phyloP scores from a whole-genome alignment of 2,888 invertebrate genomes.

The Diarsia rubi region DNA sequence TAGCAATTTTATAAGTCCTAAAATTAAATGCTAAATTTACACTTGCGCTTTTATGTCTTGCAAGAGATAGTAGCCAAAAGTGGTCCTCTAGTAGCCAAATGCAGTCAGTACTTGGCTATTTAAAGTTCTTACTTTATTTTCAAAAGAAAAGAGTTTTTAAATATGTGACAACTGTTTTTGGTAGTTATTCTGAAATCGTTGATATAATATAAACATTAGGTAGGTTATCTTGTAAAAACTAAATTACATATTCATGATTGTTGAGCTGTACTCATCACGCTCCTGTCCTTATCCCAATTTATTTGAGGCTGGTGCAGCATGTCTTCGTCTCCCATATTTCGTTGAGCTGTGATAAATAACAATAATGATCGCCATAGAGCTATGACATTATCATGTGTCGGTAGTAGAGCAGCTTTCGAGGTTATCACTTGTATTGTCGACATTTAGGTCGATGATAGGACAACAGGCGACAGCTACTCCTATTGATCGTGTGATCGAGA shows the following conservation, averaged over 20 bases:
- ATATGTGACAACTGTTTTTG: neutral
- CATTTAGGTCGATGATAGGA: conserved; percentile 61
- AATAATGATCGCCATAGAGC: conserved; percentile 22
- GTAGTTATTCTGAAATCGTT: neutral
- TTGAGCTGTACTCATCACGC: neutral
- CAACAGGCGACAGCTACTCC: conserved; percentile 65
- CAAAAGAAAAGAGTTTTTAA: neutral
- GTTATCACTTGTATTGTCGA: conserved; percentile 55
- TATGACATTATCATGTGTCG: conserved; percentile 41
- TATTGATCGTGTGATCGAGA: conserved; percentile 60
- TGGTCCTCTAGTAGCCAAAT: too few species aligned
- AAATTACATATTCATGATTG: neutral
- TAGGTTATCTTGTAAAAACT: neutral
- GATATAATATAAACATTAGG: neutral
- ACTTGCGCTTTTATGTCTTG: conserved; percentile 13
- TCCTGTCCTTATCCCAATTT: neutral
- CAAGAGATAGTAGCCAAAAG: too few species aligned
- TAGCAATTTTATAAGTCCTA: conserved; percentile 57
- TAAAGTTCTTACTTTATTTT: neutral
- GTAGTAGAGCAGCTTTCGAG: conserved; percentile 54
- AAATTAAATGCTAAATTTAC: conserved; percentile 22
- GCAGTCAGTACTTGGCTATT: conserved; percentile 13
- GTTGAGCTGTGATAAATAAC: conserved; percentile 7
- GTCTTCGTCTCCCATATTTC: neutral
- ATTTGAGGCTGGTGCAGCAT: neutral